These are phyloP conservation scores for Mallotus villosus DNA, from an alignment of 2,797 vertebrate genomes.

Conservation along the genomic window DNA sequence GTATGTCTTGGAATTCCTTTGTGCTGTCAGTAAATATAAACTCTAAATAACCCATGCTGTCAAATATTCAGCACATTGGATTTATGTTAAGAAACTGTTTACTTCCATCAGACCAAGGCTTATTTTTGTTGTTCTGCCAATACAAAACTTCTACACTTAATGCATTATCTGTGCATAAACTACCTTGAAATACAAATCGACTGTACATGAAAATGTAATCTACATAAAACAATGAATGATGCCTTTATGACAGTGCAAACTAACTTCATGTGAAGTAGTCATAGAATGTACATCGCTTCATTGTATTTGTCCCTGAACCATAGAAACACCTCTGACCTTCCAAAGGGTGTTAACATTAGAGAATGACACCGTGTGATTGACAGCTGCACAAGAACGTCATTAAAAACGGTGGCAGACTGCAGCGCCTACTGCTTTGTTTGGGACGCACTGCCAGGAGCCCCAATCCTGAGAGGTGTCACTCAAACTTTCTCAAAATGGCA, in stretches of 20 bases:
- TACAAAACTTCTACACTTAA: too few relatives aligned
- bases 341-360: conserved; percentile 36
- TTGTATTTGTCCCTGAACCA: background rate
- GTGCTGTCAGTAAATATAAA: too few relatives aligned
- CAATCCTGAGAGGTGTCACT: conserved; percentile 62
- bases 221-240: background rate
- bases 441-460: conserved; percentile 38
- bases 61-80: too few relatives aligned
- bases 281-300: background rate
- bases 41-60: too few relatives aligned
- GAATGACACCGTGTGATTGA: conserved; percentile 35
- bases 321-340: conserved; percentile 39
- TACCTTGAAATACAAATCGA: background rate
- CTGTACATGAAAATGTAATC: too few relatives aligned
- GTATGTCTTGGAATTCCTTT: too few relatives aligned
- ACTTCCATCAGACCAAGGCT: too few relatives aligned
- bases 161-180: too few relatives aligned
- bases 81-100: too few relatives aligned
- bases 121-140: too few relatives aligned
- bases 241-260: too few relatives aligned
- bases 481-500: conserved; percentile 59
- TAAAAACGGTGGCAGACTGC: conserved; percentile 10
- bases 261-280: background rate
- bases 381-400: conserved; percentile 20
- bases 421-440: conserved; percentile 34